phyloP scores from a whole-genome alignment of 2,797 vertebrate species.

The Heterohyrax brucei region DNA sequence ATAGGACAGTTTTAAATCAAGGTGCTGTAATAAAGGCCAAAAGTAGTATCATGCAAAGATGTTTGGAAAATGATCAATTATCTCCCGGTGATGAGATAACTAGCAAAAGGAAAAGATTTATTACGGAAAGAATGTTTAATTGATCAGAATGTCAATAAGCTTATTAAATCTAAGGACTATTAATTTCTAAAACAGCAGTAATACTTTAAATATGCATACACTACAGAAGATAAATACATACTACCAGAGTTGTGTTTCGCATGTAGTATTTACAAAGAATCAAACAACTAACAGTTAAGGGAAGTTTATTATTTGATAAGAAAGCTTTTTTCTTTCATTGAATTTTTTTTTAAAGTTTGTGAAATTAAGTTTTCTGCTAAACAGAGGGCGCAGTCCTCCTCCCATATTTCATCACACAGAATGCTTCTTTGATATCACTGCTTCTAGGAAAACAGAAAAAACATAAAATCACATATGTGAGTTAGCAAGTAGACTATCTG shows the following conservation, averaged over 20 bases:
- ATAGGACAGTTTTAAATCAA: background rate
- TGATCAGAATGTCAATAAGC: conserved; percentile 36
- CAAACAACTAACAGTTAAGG: background rate
- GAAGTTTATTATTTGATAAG: background rate
- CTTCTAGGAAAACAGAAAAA: background rate
- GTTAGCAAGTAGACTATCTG: background rate
- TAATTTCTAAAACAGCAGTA: conserved; percentile 54
- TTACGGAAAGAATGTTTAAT: conserved; percentile 34
- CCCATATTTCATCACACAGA: background rate
- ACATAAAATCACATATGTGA: conserved; percentile 9
- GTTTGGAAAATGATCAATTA: background rate
- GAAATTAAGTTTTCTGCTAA: conserved; percentile 50
- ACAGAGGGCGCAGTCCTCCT: conserved; percentile 11
- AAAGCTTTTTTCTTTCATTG: conserved; percentile 30
- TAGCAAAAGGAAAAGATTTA: conserved; percentile 34
- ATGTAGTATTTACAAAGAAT: background rate
- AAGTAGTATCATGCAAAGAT: background rate
- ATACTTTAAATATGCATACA: conserved; percentile 18
- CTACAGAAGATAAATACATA: too few relatives aligned
- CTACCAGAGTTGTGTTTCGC: too few relatives aligned
- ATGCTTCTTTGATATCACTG: conserved; percentile 2
- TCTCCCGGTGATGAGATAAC: background rate
- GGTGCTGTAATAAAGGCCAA: background rate
- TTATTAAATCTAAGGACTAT: conserved; percentile 33
- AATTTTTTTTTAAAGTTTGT: background rate